phyloP scores from a whole-genome alignment of 2,113 vertebrate species.

The Oncorhynchus kisutch region DNA sequence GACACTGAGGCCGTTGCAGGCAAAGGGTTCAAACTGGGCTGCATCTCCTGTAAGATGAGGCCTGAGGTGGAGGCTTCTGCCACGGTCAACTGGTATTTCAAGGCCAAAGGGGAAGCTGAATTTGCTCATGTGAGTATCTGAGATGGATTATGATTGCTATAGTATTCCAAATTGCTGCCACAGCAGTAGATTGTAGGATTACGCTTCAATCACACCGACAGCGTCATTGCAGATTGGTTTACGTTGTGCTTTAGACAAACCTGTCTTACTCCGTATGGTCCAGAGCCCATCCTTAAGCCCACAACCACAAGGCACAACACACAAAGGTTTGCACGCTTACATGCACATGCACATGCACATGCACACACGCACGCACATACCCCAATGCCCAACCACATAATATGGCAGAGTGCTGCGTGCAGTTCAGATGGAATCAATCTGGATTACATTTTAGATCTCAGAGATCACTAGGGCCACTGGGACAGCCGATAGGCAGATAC shows the following conservation, averaged over 20 bases:
- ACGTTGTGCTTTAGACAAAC: constrained; percentile 1
- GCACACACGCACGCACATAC: no score
- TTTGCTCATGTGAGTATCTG: constrained; percentile 67
- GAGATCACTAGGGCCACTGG: constrained; percentile 23
- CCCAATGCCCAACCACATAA: neutral
- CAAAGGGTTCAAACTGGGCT: constrained; percentile 80
- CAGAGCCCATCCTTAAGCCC: no score
- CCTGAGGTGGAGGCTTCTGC: constrained; percentile 78
- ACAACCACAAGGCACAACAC: no score
- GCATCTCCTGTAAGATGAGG: constrained; percentile 88
- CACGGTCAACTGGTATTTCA: constrained; percentile 82
- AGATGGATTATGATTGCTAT: neutral
- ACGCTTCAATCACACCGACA: no score
- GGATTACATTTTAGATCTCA: constrained; percentile 20
- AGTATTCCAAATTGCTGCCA: neutral
- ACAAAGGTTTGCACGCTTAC: no score
- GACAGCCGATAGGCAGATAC: neutral
- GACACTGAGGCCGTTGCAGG: constrained; percentile 84
- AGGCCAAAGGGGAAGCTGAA: constrained; percentile 65
- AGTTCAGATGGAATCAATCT: constrained; percentile 26
- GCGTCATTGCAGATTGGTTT: no score
- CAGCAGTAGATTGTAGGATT: no score
- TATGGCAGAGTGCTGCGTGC: neutral
- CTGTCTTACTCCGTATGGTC: no score
- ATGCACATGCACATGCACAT: no score